A percentile compares a stretch with the other conserved stretches of the same genome.
Conservation (phyloP, 1,140 invertebrate genomes). For the Habropoda laboriosa region DNA sequence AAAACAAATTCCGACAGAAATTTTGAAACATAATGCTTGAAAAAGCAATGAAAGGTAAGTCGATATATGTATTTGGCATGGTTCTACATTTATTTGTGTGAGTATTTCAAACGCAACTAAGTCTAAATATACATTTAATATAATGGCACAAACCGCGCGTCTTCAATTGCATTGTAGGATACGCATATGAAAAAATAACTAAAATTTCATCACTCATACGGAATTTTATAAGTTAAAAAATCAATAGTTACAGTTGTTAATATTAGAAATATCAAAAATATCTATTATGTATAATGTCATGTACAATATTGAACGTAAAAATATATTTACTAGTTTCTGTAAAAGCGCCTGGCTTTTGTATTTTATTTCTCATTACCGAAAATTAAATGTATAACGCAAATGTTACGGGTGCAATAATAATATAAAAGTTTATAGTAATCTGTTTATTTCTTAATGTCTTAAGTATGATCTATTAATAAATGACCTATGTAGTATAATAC, state of each 20-base stretch:
- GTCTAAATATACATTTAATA: conserved; percentile 62
- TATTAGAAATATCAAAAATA: too few species aligned
- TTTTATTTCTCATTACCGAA: too few species aligned
- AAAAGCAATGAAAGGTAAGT: conserved; percentile 59
- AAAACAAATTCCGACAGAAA: background rate
- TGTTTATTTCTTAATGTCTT: background rate
- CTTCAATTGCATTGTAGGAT: conserved; percentile 56
- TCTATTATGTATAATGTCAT: background rate
- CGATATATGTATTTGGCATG: conserved; percentile 7
- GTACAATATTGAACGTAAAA: background rate
- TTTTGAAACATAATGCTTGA: conserved; percentile 27
- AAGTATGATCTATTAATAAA: conserved; percentile 3
- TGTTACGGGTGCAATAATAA: background rate
- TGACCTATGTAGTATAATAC: background rate
- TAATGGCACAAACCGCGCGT: conserved; percentile 14
- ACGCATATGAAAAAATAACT: conserved; percentile 8
- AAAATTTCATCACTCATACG: background rate
- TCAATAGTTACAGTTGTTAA: too few species aligned
- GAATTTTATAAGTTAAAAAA: background rate
- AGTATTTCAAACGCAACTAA: conserved; percentile 8
- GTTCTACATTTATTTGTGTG: conserved; percentile 29
- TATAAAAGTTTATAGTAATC: too few species aligned
- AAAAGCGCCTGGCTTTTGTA: too few species aligned
- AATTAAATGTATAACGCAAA: background rate
- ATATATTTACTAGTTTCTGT: background rate